Evolutionary conservation across 1,140 invertebrate genomes (phyloP).

Genomic region (Bombus confusus): DNA sequence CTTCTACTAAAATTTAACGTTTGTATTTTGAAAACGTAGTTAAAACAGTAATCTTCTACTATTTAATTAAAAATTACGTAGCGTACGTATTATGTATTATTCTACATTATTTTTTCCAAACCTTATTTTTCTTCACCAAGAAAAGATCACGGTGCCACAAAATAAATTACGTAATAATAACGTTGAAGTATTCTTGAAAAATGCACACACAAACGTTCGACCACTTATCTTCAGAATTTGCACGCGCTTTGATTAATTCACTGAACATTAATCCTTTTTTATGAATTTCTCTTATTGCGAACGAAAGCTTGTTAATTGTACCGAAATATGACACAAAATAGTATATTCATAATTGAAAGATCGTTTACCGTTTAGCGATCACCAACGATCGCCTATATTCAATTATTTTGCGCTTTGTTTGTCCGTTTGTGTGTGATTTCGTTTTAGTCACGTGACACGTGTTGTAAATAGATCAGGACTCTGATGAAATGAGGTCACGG

Average conservation of each 20-base stretch:
- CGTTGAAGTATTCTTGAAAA: neutral
- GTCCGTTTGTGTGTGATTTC: conserved; percentile 27
- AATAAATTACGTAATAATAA: neutral
- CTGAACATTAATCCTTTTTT: too few relatives aligned
- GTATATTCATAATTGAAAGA: neutral
- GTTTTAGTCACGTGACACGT: conserved; percentile 41
- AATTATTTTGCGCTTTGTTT: neutral
- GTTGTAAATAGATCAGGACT: conserved; percentile 59
- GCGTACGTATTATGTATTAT: neutral
- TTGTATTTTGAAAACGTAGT: neutral
- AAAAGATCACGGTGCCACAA: neutral
- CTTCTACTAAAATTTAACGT: neutral
- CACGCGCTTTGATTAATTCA: too few relatives aligned
- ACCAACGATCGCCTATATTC: neutral
- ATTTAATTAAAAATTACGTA: too few relatives aligned
- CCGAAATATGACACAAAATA: neutral
- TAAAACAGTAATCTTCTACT: too few relatives aligned
- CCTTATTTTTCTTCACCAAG: neutral
- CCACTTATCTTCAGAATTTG: neutral
- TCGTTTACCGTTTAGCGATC: neutral
- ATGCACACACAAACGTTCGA: neutral
- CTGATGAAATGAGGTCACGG: conserved; percentile 50
- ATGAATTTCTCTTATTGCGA: too few relatives aligned
- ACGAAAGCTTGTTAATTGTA: neutral
- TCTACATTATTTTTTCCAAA: neutral